Conservation (phyloP, 1,140 invertebrate genomes). For the Drosophila pachea region DNA sequence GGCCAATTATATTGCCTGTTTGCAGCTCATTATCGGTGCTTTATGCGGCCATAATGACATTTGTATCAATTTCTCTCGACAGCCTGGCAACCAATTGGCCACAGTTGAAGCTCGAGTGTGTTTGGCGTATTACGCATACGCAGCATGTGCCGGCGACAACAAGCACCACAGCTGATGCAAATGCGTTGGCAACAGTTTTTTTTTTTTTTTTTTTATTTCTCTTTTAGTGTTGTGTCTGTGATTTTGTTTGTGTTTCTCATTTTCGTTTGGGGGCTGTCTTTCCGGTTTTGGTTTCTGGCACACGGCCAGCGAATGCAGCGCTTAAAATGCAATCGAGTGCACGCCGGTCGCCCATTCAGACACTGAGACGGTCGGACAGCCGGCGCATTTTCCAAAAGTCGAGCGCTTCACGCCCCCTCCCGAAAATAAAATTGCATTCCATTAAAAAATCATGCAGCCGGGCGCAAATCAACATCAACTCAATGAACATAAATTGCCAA, state of each 20-base stretch:
- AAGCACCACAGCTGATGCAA: constrained; percentile 21
- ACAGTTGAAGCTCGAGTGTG: constrained; percentile 39
- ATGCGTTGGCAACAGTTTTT: constrained; percentile 31
- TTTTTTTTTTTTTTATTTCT: constrained; percentile 31
- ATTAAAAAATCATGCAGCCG: constrained; percentile 72
- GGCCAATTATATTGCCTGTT: background rate
- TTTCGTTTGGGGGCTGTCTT: constrained; percentile 24
- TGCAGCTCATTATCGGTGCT: background rate
- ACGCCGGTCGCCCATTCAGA: constrained; percentile 37
- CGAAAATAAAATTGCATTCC: constrained; percentile 67
- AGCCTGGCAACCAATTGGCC: constrained; percentile 25
- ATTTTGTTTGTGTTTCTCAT: constrained; percentile 17
- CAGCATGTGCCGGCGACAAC: constrained; percentile 25
- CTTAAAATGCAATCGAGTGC: constrained; percentile 68
- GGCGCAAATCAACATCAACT: constrained; percentile 73
- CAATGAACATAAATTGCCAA: constrained; percentile 73
- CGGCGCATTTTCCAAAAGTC: background rate
- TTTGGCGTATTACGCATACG: constrained; percentile 40
- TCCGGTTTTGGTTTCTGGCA: constrained; percentile 49
- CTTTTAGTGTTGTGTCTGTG: too few species aligned
- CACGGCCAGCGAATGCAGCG: constrained; percentile 54
- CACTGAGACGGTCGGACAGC: constrained; percentile 3
- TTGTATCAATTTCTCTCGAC: constrained; percentile 12
- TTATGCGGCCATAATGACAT: background rate
- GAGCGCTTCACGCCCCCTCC: constrained; percentile 15